Conservation (phyloP, 2,797 vertebrate genomes). For the Brotula barbata region DNA sequence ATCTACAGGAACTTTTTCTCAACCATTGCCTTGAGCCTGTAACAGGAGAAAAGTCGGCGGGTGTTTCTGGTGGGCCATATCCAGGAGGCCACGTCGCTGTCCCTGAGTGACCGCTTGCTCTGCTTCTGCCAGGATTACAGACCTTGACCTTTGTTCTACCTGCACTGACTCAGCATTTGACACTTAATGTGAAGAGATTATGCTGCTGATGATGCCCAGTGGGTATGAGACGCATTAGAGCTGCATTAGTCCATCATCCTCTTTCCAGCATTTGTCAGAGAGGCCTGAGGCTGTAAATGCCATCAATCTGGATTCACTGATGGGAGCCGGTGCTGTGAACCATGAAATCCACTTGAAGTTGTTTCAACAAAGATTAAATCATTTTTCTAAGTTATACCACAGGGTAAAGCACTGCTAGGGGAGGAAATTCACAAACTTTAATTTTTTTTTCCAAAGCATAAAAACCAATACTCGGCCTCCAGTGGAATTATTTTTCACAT, state of each 20-base stretch:
- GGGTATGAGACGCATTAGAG: constrained; percentile 52
- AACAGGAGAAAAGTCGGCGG: constrained; percentile 6
- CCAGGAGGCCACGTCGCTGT: constrained; percentile 39
- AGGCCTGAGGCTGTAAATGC: no score
- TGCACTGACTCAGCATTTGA: constrained; percentile 62
- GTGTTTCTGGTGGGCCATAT: constrained; percentile 11
- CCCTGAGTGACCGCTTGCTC: constrained; percentile 39
- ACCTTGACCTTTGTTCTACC: constrained; percentile 53
- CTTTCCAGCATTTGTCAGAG: constrained; percentile 1
- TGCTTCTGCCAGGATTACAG: constrained; percentile 41
- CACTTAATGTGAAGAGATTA: constrained; percentile 63
- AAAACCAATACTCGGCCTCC: no score
- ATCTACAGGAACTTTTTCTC: constrained; percentile 22
- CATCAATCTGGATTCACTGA: constrained; percentile 5
- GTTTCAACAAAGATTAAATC: no score
- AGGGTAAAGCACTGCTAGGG: no score
- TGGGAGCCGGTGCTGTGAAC: constrained; percentile 12
- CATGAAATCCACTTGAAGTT: background rate
- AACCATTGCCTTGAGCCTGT: constrained; percentile 21
- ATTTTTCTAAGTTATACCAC: no score
- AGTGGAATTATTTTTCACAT: no score
- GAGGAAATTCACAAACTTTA: no score
- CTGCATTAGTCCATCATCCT: constrained; percentile 36
- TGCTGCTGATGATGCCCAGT: constrained; percentile 44
- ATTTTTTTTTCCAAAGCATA: no score